Conservation (phyloP, 2,797 vertebrate genomes). For the Rhinoraja longicauda region DNA sequence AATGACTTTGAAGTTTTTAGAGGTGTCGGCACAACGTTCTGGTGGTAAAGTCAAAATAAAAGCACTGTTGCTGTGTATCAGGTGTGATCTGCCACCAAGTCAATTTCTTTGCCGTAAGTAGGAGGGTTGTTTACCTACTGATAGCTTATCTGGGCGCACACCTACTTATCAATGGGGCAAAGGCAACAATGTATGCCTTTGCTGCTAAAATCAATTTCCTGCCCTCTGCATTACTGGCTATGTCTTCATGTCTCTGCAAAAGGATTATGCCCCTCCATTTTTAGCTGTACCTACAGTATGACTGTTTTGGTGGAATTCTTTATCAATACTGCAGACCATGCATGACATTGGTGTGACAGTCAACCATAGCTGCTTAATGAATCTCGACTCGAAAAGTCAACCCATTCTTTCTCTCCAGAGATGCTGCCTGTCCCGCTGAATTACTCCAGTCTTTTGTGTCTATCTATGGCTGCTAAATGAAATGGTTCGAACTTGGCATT, state of each 20-base stretch:
- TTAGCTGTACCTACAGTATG: neutral
- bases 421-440: too few relatives aligned
- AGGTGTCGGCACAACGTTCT: too few relatives aligned
- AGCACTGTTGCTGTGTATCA: neutral
- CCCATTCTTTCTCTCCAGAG: too few relatives aligned
- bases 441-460: too few relatives aligned
- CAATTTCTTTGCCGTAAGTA: neutral
- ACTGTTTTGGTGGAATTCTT: neutral
- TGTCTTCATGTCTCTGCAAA: neutral
- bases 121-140: neutral
- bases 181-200: neutral
- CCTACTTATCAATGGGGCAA: neutral
- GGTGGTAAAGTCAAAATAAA: too few relatives aligned
- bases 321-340: neutral
- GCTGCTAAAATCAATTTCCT: conserved; percentile 15
- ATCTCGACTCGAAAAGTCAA: neutral
- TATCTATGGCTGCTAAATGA: neutral
- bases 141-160: conserved; percentile 15
- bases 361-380: conserved; percentile 3
- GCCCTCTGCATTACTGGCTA: neutral
- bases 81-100: neutral
- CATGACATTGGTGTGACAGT: neutral
- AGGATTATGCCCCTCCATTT: neutral
- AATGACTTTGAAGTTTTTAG: too few relatives aligned
- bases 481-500: neutral